Percentiles rank a stretch among this genome's conserved stretches.
Conservation (phyloP, 2,113 vertebrate genomes). For the Desmodus rotundus region DNA sequence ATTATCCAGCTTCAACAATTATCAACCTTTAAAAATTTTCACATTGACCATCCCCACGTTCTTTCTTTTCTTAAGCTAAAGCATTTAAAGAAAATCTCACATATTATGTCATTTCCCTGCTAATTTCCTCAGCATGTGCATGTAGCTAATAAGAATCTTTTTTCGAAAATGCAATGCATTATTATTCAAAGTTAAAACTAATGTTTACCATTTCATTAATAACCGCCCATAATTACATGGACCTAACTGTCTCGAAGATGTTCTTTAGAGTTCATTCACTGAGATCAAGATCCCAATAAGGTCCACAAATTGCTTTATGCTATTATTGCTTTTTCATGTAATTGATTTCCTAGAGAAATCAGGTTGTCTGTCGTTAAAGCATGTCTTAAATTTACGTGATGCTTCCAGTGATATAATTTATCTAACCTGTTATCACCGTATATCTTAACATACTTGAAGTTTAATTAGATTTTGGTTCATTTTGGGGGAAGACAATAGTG, state of each 20-base stretch:
- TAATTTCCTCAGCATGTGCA: neutral
- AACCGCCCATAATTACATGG: neutral
- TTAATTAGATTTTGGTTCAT: constrained; percentile 37
- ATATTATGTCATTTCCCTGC: neutral
- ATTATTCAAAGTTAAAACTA: neutral
- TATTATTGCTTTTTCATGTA: neutral
- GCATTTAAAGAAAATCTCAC: neutral
- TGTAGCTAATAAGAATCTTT: neutral
- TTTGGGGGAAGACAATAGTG: neutral
- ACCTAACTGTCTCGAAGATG: neutral
- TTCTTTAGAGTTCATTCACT: neutral
- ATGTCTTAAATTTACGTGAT: constrained; percentile 31
- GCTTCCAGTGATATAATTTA: constrained; percentile 11
- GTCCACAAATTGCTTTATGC: neutral
- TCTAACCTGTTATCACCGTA: neutral
- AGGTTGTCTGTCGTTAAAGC: neutral
- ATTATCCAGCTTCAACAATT: neutral
- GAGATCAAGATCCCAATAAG: neutral
- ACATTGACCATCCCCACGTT: neutral
- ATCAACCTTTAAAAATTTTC: neutral
- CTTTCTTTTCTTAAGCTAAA: neutral
- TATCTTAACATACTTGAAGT: neutral
- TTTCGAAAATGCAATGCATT: neutral
- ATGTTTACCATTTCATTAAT: neutral
- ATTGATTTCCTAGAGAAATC: constrained; percentile 1